These are phyloP conservation scores for Drosophila gunungcola DNA, from an alignment of 1,140 invertebrate genomes.

Conservation along the genomic window DNA sequence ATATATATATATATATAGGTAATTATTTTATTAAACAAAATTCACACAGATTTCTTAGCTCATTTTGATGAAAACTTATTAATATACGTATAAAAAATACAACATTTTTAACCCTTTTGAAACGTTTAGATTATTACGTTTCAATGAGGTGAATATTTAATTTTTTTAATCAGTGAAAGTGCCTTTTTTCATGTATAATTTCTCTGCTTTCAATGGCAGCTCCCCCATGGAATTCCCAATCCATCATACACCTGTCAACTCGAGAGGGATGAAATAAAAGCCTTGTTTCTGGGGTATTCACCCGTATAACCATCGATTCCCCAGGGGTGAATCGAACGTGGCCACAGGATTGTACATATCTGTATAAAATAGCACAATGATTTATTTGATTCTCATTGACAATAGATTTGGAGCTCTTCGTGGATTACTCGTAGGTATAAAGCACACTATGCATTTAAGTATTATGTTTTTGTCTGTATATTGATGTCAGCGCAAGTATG, in stretches of 20 bases:
- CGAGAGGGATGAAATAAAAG: neutral
- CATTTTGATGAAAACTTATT: no score
- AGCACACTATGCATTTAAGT: conserved; percentile 66
- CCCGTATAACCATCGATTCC: conserved; percentile 2
- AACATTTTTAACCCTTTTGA: no score
- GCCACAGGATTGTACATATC: conserved; percentile 90
- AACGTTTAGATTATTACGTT: no score
- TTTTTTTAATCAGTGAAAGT: no score
- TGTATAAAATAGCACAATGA: conserved; percentile 90
- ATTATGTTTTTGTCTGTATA: conserved; percentile 45
- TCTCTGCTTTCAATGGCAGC: no score
- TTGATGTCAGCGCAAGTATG: conserved; percentile 62
- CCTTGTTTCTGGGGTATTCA: neutral
- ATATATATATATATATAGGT: no score
- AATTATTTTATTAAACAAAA: no score
- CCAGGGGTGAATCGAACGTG: neutral
- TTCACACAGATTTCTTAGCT: no score
- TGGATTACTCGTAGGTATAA: conserved; percentile 70
- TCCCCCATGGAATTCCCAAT: neutral
- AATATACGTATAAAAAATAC: no score
- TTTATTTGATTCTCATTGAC: conserved; percentile 89
- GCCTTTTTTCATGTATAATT: no score
- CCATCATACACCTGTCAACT: no score
- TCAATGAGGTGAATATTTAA: no score
- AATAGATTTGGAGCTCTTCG: conserved; percentile 71